Percentiles rank a stretch among this genome's conserved stretches.
These are phyloP conservation scores for Cheilosia vulpina DNA, from an alignment of 2,888 invertebrate species.

Conservation along the genomic window DNA sequence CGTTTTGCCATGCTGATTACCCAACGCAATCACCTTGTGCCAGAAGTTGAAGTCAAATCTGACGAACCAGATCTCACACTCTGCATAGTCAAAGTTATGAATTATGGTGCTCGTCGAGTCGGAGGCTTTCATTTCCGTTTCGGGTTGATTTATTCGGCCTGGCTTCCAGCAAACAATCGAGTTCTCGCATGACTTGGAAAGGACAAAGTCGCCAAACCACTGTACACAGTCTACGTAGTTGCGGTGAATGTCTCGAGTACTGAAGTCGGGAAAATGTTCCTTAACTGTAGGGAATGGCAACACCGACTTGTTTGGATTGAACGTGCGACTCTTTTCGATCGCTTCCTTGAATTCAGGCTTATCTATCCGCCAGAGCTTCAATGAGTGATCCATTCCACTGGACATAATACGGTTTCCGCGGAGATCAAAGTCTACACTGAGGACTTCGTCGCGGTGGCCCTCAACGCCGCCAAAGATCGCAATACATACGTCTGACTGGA, in stretches of 20 bases:
- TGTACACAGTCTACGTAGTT: constrained; percentile 99
- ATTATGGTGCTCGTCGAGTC: constrained; percentile 93
- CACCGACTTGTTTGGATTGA: constrained; percentile 90
- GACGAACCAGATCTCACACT: constrained; percentile 99
- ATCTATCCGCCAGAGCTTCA: constrained; percentile 96
- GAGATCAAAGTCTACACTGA: constrained; percentile 93
- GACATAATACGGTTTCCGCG: constrained; percentile 95
- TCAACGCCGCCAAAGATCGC: constrained; percentile 99
- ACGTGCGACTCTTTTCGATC: constrained; percentile 92
- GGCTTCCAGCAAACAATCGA: constrained; percentile 99
- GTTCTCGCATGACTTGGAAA: constrained; percentile 98
- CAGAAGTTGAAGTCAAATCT: constrained; percentile 96
- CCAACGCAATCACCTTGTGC: constrained; percentile 95
- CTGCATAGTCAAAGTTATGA: constrained; percentile 95
- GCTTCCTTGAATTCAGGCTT: constrained; percentile 93
- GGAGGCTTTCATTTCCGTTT: constrained; percentile 87
- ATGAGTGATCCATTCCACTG: constrained; percentile 99
- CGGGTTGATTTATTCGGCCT: constrained; percentile 91
- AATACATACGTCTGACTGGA: constrained; percentile 96
- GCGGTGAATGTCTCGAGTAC: constrained; percentile 97
- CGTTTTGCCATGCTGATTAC: constrained; percentile 97
- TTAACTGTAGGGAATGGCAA: constrained; percentile 95
- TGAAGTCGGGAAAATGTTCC: constrained; percentile 98
- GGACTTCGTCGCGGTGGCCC: constrained; percentile 96
- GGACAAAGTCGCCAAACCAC: constrained; percentile 97